Percentiles rank a stretch among this genome's conserved stretches.
Conservation (phyloP, 2,113 vertebrate species). For the Recurvirostra avosetta region DNA sequence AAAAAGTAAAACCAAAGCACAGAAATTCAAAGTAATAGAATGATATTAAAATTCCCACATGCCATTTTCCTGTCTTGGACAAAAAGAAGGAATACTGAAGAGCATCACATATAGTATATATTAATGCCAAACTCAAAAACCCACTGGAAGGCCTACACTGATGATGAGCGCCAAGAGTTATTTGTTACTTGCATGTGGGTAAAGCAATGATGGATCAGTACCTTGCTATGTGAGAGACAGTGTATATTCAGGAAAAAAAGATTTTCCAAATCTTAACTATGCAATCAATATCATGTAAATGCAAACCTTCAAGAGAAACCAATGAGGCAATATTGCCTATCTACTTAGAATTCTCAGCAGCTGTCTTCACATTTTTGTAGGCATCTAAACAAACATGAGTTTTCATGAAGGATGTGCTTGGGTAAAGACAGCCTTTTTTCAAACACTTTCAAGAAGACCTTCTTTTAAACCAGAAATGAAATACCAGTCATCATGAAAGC, state of each 20-base stretch:
- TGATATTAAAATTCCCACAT: not conserved
- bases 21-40: not conserved
- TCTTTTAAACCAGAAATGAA: not conserved
- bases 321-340: not conserved
- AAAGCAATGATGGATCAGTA: not conserved
- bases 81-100: not conserved
- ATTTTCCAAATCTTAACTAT: not conserved
- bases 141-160: not conserved
- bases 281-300: not conserved
- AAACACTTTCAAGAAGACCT: not conserved
- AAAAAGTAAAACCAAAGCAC: not conserved
- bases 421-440: not conserved
- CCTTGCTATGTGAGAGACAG: not conserved
- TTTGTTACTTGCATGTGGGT: not conserved
- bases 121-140: not conserved
- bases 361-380: not conserved
- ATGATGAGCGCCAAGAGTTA: not conserved
- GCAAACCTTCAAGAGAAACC: not conserved
- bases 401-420: not conserved
- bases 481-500: not conserved
- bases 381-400: not conserved
- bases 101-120: not conserved
- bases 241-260: not conserved
- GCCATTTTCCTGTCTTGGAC: not conserved
- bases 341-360: not conserved